A percentile compares a stretch with the other conserved stretches of the same genome.
Evolutionary conservation across 2,113 vertebrate genomes (phyloP).

Genomic region (Coturnix japonica): DNA sequence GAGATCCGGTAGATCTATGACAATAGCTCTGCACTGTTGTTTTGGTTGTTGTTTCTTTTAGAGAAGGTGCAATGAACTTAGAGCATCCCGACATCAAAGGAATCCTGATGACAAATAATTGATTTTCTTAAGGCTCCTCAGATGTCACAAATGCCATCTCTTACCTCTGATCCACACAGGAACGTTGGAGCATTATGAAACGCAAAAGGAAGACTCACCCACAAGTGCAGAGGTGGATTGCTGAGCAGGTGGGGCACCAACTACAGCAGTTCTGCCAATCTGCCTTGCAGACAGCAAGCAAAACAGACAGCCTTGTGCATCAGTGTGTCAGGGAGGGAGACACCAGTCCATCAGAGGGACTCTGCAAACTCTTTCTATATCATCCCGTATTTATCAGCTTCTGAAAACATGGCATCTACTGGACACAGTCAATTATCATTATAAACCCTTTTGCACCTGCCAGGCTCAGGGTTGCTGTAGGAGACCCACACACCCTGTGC

Average conservation of each 20-base stretch:
- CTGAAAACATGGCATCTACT: background rate
- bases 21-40: background rate
- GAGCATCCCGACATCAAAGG: background rate
- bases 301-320: background rate
- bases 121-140: background rate
- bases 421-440: background rate
- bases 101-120: background rate
- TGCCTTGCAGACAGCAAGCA: background rate
- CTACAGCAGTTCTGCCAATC: background rate
- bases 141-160: background rate
- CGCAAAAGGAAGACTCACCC: background rate
- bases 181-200: background rate
- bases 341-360: background rate
- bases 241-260: background rate
- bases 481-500: background rate
- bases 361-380: background rate
- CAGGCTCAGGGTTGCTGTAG: background rate
- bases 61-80: background rate
- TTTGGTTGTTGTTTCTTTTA: background rate
- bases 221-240: background rate
- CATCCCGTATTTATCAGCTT: background rate
- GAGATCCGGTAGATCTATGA: background rate
- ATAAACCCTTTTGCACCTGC: background rate
- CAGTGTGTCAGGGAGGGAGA: background rate
- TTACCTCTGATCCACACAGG: background rate